Evolutionary conservation across 30 jellyfish, hydroid and myxozoan species (phyloP).

Genomic region (Turritopsis rubra): DNA sequence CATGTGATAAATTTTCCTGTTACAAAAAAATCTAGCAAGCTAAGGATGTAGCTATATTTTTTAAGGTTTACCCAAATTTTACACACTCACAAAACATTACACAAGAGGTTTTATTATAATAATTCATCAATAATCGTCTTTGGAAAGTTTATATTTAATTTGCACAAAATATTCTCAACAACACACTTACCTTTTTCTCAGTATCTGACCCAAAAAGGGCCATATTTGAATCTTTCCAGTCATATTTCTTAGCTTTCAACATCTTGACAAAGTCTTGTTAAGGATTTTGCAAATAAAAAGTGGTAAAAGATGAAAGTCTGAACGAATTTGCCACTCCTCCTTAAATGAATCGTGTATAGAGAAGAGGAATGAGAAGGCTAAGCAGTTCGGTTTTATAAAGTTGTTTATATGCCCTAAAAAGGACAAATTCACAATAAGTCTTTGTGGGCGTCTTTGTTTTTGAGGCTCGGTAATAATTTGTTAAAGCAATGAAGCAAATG

Average conservation of each 20-base stretch:
- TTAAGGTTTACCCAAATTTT: too few relatives aligned
- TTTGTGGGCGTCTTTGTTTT: not conserved
- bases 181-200: conserved; percentile 91
- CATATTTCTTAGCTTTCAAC: conserved; percentile 88
- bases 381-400: not conserved
- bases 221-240: conserved; percentile 98
- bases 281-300: not conserved
- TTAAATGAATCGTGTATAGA: not conserved
- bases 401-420: not conserved
- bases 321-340: not conserved
- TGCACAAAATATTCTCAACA: not conserved
- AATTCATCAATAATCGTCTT: not conserved
- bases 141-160: not conserved
- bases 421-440: not conserved
- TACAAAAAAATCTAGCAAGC: too few relatives aligned
- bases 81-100: too few relatives aligned
- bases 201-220: conserved; percentile 98
- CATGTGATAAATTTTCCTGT: too few relatives aligned
- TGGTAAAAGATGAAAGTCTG: not conserved
- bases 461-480: not conserved
- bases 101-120: too few relatives aligned
- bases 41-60: too few relatives aligned
- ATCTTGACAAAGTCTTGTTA: conserved; percentile 28
- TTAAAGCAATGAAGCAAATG: not conserved
- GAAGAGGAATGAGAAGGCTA: not conserved